Evolutionary conservation across 2,888 invertebrate species (phyloP).

Genomic region (Euplexia lucipara): DNA sequence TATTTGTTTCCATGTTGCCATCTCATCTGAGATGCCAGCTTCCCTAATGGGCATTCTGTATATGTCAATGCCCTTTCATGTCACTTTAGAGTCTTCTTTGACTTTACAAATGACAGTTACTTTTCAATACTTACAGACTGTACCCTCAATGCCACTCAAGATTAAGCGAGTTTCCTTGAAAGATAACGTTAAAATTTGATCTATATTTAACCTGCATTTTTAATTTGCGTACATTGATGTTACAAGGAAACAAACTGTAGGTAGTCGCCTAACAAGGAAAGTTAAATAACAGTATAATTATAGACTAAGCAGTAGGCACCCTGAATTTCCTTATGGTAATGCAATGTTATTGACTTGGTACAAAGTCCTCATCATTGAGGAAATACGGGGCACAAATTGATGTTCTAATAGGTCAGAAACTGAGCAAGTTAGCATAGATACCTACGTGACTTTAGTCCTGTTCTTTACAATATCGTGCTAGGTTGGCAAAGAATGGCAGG

Average conservation of each 20-base stretch:
- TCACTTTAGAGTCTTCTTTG: slow-evolving; percentile 9
- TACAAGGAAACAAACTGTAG: not conserved
- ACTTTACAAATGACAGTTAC: not conserved
- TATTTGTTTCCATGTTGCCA: slow-evolving; percentile 40
- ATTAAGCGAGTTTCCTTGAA: slow-evolving; percentile 11
- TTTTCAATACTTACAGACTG: not conserved
- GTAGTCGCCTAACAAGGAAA: not conserved
- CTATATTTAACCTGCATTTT: not conserved
- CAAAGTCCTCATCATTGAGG: slow-evolving; percentile 35
- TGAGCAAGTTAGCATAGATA: not conserved
- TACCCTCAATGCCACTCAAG: slow-evolving; percentile 1
- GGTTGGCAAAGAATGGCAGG: not conserved
- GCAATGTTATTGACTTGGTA: slow-evolving; percentile 8
- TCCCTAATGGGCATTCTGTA: slow-evolving; percentile 39
- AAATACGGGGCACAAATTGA: slow-evolving; percentile 16
- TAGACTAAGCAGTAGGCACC: not conserved
- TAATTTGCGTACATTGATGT: not conserved
- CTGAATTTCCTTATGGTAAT: slow-evolving; percentile 19
- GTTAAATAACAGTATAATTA: slow-evolving; percentile 5
- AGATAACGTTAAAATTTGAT: too few relatives aligned
- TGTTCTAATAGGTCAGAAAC: not conserved
- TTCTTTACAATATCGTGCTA: not conserved
- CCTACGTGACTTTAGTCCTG: not conserved
- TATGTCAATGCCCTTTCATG: slow-evolving; percentile 56
- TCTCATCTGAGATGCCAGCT: slow-evolving; percentile 30